phyloP scores from a whole-genome alignment of 2,888 invertebrate species.

The Platypus cylindrus region DNA sequence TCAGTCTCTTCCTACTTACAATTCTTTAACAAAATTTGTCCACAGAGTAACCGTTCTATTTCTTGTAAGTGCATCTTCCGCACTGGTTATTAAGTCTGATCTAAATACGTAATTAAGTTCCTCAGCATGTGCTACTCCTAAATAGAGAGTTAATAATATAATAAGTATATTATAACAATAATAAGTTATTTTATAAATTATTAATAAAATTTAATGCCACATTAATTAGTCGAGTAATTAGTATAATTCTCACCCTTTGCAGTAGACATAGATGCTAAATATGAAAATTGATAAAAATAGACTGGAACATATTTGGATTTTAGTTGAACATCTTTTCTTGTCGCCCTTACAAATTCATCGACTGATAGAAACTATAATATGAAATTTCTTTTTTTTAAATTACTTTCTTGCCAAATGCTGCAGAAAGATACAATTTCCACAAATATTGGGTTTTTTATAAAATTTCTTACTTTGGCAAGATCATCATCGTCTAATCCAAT shows the following conservation, averaged over 20 bases:
- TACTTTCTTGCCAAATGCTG: not conserved
- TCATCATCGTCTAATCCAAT: not conserved
- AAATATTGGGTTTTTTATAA: constrained; percentile 7
- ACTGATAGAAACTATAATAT: constrained; percentile 35
- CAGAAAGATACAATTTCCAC: too few species aligned
- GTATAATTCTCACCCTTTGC: too few species aligned
- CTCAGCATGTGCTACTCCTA: too few species aligned
- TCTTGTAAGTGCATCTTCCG: not conserved
- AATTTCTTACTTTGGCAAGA: constrained; percentile 2
- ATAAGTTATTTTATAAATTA: too few species aligned
- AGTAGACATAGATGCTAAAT: too few species aligned
- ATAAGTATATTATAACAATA: too few species aligned
- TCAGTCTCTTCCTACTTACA: too few species aligned
- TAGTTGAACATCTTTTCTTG: constrained; percentile 30
- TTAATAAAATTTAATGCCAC: too few species aligned
- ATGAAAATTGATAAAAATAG: constrained; percentile 20
- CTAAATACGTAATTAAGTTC: too few species aligned
- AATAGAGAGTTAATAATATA: too few species aligned
- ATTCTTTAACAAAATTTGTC: constrained; percentile 1
- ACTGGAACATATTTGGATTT: constrained; percentile 30
- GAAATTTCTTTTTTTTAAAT: not conserved
- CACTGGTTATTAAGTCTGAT: too few species aligned
- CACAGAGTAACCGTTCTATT: not conserved
- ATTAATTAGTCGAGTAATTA: too few species aligned
- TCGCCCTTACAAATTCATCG: constrained; percentile 32